Evolutionary conservation across 2,113 vertebrate species (phyloP).

Genomic region (Sinocyclocheilus grahami): DNA sequence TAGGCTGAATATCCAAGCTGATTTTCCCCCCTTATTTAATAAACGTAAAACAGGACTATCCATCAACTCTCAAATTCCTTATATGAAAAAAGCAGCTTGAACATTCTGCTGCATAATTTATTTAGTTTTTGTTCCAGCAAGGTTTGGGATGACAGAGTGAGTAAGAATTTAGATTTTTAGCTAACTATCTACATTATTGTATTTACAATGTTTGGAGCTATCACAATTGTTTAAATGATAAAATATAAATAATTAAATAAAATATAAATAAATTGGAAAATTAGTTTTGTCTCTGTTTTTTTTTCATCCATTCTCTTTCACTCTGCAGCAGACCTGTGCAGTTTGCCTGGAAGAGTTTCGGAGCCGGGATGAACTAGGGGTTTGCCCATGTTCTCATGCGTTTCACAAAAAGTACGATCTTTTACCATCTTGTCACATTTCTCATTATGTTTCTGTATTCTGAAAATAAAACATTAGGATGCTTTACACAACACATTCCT

Average conservation of each 20-base stretch:
- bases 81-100: background rate
- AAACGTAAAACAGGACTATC: background rate
- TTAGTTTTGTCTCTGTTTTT: conserved; percentile 6
- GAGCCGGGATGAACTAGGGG: conserved; percentile 76
- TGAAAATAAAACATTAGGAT: background rate
- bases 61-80: background rate
- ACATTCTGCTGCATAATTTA: background rate
- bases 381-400: conserved; percentile 79
- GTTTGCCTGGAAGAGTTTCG: conserved; percentile 81
- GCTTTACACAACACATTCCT: background rate
- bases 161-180: background rate
- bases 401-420: conserved; percentile 80
- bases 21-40: too few species aligned
- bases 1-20: background rate
- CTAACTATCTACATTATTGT: background rate
- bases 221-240: background rate
- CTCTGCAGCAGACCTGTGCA: conserved; percentile 76
- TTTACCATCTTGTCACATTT: background rate
- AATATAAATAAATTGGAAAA: background rate
- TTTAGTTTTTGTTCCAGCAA: background rate
- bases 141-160: background rate
- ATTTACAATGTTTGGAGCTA: background rate
- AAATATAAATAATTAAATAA: background rate
- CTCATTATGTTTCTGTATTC: background rate
- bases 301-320: background rate